Evolutionary conservation across 2,888 invertebrate species (phyloP).

Genomic region (Drosophila austrosaltans): DNA sequence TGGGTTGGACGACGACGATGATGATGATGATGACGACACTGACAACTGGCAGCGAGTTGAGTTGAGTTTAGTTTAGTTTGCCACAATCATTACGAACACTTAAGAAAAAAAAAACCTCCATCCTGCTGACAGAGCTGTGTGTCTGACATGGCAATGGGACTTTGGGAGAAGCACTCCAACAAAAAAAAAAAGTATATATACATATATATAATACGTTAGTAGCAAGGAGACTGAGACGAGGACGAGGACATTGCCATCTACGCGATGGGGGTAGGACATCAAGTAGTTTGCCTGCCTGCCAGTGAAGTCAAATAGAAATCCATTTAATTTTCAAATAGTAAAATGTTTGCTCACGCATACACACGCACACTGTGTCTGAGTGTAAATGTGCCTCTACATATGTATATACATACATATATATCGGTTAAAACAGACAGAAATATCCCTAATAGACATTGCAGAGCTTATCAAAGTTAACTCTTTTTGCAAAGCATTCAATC

Average conservation of each 20-base stretch:
- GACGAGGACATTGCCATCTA: slow-evolving; percentile 38
- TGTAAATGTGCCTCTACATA: no score
- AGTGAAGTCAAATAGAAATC: slow-evolving; percentile 72
- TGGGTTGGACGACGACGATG: neutral
- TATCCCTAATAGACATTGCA: neutral
- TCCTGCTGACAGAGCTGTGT: slow-evolving; percentile 51
- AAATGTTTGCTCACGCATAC: slow-evolving; percentile 58
- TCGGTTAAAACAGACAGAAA: neutral
- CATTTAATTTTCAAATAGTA: slow-evolving; percentile 74
- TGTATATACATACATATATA: neutral
- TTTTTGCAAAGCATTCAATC: neutral
- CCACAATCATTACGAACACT: slow-evolving; percentile 75
- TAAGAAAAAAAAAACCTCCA: slow-evolving; percentile 58
- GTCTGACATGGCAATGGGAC: slow-evolving; percentile 37
- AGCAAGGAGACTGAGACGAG: neutral
- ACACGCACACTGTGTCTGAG: neutral
- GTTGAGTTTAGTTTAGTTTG: slow-evolving; percentile 64
- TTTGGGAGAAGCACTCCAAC: slow-evolving; percentile 37
- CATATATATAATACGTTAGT: slow-evolving; percentile 1
- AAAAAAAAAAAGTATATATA: slow-evolving; percentile 35
- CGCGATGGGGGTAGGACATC: slow-evolving; percentile 29
- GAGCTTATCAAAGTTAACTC: neutral
- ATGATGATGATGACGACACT: slow-evolving; percentile 42
- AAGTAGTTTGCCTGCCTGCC: slow-evolving; percentile 55
- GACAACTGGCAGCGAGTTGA: slow-evolving; percentile 48